Conservation (phyloP, 1,140 invertebrate species). For the Drosophila lowei region DNA sequence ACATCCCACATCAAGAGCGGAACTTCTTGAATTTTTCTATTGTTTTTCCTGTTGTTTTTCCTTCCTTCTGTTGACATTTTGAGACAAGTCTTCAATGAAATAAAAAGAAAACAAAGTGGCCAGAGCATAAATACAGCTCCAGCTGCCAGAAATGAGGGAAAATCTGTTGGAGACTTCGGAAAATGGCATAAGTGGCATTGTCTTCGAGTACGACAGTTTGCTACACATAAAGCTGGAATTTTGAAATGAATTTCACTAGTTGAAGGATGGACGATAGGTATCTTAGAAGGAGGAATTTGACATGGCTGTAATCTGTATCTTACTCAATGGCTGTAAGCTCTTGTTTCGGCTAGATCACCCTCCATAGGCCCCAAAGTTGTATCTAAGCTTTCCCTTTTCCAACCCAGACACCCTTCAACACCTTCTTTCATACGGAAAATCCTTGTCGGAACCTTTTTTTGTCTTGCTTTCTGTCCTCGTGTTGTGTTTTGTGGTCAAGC, state of each 20-base stretch:
- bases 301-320: too few relatives aligned
- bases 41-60: constrained; percentile 17
- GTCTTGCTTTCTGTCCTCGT: constrained; percentile 13
- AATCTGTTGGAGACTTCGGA: constrained; percentile 26
- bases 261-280: not conserved
- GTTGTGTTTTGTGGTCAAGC: constrained; percentile 57
- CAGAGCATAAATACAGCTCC: constrained; percentile 52
- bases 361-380: constrained; percentile 8
- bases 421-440: constrained; percentile 13
- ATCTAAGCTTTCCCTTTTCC: constrained; percentile 9
- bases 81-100: constrained; percentile 79
- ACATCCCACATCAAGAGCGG: constrained; percentile 56
- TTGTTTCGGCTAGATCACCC: too few relatives aligned
- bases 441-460: constrained; percentile 37
- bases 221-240: constrained; percentile 6
- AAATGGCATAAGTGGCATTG: constrained; percentile 41
- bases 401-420: constrained; percentile 10
- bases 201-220: constrained; percentile 6
- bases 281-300: not conserved
- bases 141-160: constrained; percentile 10
- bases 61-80: constrained; percentile 69
- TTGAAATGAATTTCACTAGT: constrained; percentile 25
- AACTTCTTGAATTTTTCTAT: constrained; percentile 34
- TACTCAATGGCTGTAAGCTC: too few relatives aligned
- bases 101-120: constrained; percentile 70